phyloP scores from a whole-genome alignment of 2,797 vertebrate species.

The Galago senegalensis region DNA sequence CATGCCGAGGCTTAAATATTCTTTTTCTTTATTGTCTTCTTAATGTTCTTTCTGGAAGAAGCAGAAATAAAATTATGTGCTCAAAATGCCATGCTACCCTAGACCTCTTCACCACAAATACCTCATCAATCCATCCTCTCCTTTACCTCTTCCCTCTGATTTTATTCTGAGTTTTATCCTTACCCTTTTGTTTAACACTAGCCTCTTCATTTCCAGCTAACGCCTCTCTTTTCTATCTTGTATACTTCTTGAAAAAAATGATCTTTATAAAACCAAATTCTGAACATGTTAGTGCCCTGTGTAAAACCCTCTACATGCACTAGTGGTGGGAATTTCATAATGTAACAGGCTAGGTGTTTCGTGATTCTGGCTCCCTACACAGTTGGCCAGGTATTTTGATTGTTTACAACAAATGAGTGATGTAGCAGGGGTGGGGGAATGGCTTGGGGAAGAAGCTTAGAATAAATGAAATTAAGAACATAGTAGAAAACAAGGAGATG shows the following conservation, averaged over 20 bases:
- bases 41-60: background rate
- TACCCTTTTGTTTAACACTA: background rate
- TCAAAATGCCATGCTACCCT: background rate
- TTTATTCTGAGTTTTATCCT: background rate
- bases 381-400: background rate
- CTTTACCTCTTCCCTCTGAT: background rate
- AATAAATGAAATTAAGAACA: background rate
- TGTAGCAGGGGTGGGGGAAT: background rate
- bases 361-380: background rate
- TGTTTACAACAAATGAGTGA: background rate
- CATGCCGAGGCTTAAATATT: background rate
- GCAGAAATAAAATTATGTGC: background rate
- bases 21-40: background rate
- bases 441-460: background rate
- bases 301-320: background rate
- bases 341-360: background rate
- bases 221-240: background rate
- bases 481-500: background rate
- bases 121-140: background rate
- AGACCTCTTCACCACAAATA: background rate
- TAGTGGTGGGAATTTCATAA: background rate
- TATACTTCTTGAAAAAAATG: background rate
- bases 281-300: background rate
- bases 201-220: background rate
- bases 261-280: slow-evolving; percentile 29